phyloP scores from a whole-genome alignment of 2,113 vertebrate species.

The Dromiciops gliroides region DNA sequence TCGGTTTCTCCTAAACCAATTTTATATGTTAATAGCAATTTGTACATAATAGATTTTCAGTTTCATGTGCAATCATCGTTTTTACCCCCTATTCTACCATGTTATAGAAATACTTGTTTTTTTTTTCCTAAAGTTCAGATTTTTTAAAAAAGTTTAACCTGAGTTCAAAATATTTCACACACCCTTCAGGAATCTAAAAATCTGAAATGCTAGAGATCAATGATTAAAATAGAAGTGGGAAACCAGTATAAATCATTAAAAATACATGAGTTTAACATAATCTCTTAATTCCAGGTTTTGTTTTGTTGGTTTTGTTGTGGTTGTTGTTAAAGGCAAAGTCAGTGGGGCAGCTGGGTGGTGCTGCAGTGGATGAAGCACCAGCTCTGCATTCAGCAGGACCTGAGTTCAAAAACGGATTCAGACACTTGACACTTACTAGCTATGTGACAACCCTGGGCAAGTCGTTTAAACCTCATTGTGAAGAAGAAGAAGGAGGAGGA shows the following conservation, averaged over 20 bases:
- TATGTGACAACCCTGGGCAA: too few species aligned
- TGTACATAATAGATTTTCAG: not conserved
- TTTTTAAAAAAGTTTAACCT: not conserved
- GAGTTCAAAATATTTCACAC: not conserved
- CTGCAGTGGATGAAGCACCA: too few species aligned
- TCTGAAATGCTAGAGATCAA: not conserved
- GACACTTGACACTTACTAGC: too few species aligned
- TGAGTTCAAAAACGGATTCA: too few species aligned
- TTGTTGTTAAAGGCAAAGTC: not conserved
- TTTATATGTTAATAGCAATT: not conserved
- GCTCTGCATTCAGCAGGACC: too few species aligned
- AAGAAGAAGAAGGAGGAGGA: too few species aligned
- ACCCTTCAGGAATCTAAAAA: not conserved
- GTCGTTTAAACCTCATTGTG: too few species aligned
- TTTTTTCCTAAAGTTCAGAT: too few species aligned
- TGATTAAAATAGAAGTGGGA: not conserved
- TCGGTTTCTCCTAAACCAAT: not conserved
- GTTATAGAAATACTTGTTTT: not conserved
- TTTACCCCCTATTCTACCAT: not conserved
- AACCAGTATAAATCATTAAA: not conserved
- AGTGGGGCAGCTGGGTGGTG: too few species aligned
- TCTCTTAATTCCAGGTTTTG: too few species aligned
- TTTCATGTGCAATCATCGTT: not conserved
- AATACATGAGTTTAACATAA: not conserved
- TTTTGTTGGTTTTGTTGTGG: not conserved